phyloP scores from a whole-genome alignment of 2,888 invertebrate genomes.

The Lasius platythorax region DNA sequence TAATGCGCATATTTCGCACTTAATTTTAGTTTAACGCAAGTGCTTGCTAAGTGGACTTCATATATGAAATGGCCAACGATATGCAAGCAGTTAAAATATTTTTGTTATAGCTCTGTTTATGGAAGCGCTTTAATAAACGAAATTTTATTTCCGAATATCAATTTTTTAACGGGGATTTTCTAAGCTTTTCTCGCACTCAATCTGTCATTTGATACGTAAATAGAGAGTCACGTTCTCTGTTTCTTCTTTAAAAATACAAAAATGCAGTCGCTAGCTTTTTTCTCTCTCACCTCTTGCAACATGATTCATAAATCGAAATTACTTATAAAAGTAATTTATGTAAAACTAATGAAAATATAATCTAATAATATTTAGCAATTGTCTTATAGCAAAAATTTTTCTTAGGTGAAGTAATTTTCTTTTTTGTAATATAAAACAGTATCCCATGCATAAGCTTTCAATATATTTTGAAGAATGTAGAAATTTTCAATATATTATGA shows the following conservation, averaged over 20 bases:
- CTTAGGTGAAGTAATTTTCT: neutral
- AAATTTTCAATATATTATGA: no score
- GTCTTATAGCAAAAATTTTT: constrained; percentile 2
- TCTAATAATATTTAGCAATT: neutral
- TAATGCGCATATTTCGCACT: constrained; percentile 45
- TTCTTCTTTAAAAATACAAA: neutral
- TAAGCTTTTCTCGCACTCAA: neutral
- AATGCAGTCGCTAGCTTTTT: neutral
- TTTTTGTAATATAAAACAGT: neutral
- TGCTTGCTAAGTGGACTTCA: constrained; percentile 29
- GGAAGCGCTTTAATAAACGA: constrained; percentile 10
- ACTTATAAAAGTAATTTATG: neutral
- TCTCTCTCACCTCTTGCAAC: neutral
- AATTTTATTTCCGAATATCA: constrained; percentile 7
- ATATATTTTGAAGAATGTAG: constrained; percentile 3
- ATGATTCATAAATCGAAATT: neutral
- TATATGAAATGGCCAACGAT: neutral
- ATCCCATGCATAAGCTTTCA: neutral
- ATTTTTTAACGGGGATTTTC: constrained; percentile 4
- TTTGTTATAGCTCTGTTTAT: constrained; percentile 15
- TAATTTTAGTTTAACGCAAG: constrained; percentile 49
- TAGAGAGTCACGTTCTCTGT: neutral
- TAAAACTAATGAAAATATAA: neutral
- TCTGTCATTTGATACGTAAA: constrained; percentile 3
- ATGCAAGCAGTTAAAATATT: constrained; percentile 8